Percentiles rank a stretch among this genome's conserved stretches.
Conservation (phyloP, 2,113 vertebrate genomes). For the Emydocephalus ijimae region DNA sequence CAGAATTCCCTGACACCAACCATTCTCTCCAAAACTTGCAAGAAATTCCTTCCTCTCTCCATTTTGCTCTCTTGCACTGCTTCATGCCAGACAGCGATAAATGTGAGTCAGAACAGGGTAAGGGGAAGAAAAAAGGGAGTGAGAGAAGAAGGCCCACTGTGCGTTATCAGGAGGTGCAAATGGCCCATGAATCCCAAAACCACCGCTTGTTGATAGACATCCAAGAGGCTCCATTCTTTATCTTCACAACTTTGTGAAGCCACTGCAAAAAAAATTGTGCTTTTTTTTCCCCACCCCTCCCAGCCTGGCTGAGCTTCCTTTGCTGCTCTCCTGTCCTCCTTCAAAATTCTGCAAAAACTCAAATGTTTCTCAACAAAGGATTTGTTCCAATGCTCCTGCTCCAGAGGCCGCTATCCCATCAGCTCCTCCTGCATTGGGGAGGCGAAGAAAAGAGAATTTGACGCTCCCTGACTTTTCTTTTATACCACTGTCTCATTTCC, state of each 20-base stretch:
- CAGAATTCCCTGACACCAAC: neutral
- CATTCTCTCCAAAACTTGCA: neutral
- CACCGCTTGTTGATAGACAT: slow-evolving; percentile 50
- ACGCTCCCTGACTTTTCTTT: neutral
- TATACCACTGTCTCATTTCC: slow-evolving; percentile 95
- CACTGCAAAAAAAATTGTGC: slow-evolving; percentile 57
- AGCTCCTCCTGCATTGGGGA: slow-evolving; percentile 11
- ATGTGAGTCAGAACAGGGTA: neutral
- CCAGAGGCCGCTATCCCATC: neutral
- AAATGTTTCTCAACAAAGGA: neutral
- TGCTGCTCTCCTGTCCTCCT: neutral
- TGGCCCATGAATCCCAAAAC: slow-evolving; percentile 21
- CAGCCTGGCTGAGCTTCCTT: neutral
- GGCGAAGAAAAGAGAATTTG: neutral
- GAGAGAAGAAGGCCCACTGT: slow-evolving; percentile 23
- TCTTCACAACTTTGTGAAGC: slow-evolving; percentile 74
- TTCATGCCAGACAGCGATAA: neutral
- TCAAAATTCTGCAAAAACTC: neutral
- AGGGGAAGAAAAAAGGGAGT: neutral
- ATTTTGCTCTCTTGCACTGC: neutral
- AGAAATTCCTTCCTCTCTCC: neutral
- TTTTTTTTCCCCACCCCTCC: accelerated
- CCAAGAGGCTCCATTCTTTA: slow-evolving; percentile 46
- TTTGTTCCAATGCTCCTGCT: neutral
- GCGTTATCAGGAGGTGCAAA: neutral